phyloP scores from a whole-genome alignment of 2,888 invertebrate genomes.

The Tanytarsus gracilentus region DNA sequence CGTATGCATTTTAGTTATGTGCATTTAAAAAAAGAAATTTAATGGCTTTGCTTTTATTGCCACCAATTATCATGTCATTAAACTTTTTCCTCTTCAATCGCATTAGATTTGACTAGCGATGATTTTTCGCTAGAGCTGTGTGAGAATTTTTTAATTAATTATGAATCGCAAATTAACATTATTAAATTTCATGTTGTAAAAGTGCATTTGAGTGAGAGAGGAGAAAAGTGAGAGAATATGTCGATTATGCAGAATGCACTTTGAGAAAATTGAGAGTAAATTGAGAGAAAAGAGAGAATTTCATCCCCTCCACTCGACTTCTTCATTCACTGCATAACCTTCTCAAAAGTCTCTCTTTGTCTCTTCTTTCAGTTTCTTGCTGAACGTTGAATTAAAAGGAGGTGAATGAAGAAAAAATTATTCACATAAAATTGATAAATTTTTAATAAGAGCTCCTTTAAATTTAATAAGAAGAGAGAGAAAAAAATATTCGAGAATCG shows the following conservation, averaged over 20 bases:
- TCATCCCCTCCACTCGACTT: constrained; percentile 1
- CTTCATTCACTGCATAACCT: too few relatives aligned
- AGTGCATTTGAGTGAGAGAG: not conserved
- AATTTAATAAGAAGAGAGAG: not conserved
- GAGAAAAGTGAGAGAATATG: too few relatives aligned
- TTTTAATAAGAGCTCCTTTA: not conserved
- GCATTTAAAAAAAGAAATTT: too few relatives aligned
- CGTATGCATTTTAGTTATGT: not conserved
- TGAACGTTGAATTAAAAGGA: not conserved
- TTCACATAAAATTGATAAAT: not conserved
- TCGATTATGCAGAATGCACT: not conserved
- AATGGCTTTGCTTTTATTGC: not conserved
- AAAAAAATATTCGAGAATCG: not conserved
- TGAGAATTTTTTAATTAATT: constrained; percentile 10
- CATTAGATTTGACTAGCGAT: too few relatives aligned
- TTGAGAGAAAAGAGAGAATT: not conserved
- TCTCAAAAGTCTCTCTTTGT: not conserved
- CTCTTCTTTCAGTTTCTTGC: constrained; percentile 1
- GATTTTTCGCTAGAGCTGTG: too few relatives aligned
- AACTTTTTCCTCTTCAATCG: too few relatives aligned
- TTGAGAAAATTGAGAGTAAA: not conserved
- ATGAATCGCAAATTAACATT: constrained; percentile 19
- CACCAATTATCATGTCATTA: constrained; percentile 8
- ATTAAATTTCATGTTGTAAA: not conserved
- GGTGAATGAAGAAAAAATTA: not conserved